These are phyloP conservation scores for Apus apus DNA, from an alignment of 2,113 vertebrate species.

Conservation along the genomic window DNA sequence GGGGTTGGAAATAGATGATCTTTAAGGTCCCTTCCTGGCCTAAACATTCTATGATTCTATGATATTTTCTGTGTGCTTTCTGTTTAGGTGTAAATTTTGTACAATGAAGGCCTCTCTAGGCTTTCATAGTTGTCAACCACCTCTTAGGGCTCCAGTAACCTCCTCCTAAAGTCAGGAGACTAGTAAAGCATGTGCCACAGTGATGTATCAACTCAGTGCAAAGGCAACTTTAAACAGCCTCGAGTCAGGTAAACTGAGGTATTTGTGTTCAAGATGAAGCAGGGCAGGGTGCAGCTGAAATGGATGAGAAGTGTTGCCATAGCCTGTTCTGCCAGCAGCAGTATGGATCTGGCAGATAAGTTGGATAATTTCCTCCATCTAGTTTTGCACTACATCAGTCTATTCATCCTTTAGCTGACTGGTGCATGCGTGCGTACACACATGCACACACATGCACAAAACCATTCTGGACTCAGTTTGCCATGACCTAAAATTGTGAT, in stretches of 20 bases:
- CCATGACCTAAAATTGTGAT: not conserved
- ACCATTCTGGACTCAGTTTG: not conserved
- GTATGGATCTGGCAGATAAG: not conserved
- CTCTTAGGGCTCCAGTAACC: not conserved
- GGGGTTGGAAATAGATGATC: too few relatives aligned
- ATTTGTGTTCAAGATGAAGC: not conserved
- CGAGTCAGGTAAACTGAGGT: not conserved
- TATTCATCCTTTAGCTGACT: not conserved
- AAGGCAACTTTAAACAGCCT: not conserved
- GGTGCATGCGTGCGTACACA: not conserved
- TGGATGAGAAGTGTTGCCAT: not conserved
- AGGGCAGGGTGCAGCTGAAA: not conserved
- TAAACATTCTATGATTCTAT: too few relatives aligned
- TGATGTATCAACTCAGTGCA: not conserved
- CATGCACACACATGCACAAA: accelerated
- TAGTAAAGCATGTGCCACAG: not conserved
- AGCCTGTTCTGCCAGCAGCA: not conserved
- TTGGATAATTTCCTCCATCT: not conserved
- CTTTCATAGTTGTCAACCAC: not conserved
- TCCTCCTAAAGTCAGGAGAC: not conserved
- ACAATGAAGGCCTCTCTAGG: not conserved
- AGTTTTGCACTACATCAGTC: not conserved
- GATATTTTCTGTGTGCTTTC: not conserved
- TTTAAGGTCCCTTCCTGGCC: too few relatives aligned
- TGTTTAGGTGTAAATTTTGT: not conserved